Evolutionary conservation across 2,888 invertebrate genomes (phyloP), one percentile per base, ranked within the genome.

Genomic region (Patella caerulea): DNA sequence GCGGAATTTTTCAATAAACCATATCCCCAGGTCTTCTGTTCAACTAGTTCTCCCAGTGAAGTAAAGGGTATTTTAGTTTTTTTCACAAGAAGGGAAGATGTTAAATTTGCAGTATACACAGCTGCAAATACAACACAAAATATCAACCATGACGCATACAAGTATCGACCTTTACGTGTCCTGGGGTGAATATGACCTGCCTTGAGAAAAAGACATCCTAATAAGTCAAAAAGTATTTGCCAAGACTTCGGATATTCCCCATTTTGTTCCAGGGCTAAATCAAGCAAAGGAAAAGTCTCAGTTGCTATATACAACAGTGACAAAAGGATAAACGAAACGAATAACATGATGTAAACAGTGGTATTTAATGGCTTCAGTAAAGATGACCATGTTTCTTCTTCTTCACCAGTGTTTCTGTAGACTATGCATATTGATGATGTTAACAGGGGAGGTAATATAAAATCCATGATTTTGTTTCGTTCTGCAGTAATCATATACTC

Each of bases 81-180:
- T 59, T 1, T 7, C 59, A 59, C 17, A n/a, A 59, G 19, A 5
- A 59, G 59, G 12, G 14, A 59, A 7, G 59, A 59, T 15, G 75
- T 75, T 17, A 75, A 53, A 15, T 19, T 75, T 17, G 70, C 75
- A 17, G 53, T 69, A 54, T 75, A 75, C 45, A 70, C 69, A 54
- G 71, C 75, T 9, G 75, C 70, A n/a, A 75, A 75, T 15, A 75
- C 69, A 4, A 75, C 24, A 70, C 70, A 69, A 70, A 75, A 75
- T 24, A 75, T 34, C 75, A 69, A 71, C 75, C 75, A 75, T 17
- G 75, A 69, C 24, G 71, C 45, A 24, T 69, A 29, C n/a, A 75
- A 45, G 17, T 53, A 15, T 54, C 69, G 9, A 19, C 75, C 75
- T n/a, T 70, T 69, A 17, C 75, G 54, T n/a, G 75, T 52, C 9